Base-by-base conservation (phyloP, 2,113 vertebrate species). In the Zosterops hypoxanthus region DNA sequence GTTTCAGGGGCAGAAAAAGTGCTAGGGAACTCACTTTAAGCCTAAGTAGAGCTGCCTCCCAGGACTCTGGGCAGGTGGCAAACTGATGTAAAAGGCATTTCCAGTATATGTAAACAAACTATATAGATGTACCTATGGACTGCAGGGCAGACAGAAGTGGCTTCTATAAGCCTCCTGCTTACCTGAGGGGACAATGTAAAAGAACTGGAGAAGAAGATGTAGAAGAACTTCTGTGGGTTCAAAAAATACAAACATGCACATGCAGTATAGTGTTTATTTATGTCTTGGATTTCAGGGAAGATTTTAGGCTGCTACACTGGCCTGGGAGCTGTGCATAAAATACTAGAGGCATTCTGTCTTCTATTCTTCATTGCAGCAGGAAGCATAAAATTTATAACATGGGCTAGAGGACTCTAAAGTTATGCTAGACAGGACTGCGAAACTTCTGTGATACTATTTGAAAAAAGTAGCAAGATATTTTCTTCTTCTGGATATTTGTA, bases 81-180 rank as follows among this genome's bases (percentile, higher is more conserved):
- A 71, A 19, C 19, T 69, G 42, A 12, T 28, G 78, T 82, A 41
- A 61, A 89, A 75, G 31, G 19, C 29, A 22, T 22, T 33, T 68
- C 33, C 28, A 22, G 36, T n/a, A 10, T 5, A 5, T 34, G 13
- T 65, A 53, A 79, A 47, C 8, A 52, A 64, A 50, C 2, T 0
- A 24, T 29, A 21, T 7, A 55, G 14, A 39, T n/a, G 19, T 20
- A 26, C 13, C 14, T 53, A 11, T 17, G 17, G 34, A 52, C 41
- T 73, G 34, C 64, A 73, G 50, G 1, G 25, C 28, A 33, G 33
- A n/a, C 12, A 16, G 34, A 44, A 53, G 8, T 5, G 25, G 2
- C 34, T 82, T 87, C 61, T 29, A 15, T 34, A 63, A 90, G 29
- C 11, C 28, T 75, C 8, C 7, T 65, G 15, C 41, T n/a, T 82